Evolutionary conservation across 2,888 invertebrate genomes (phyloP), one percentile per base, ranked within the genome.

Genomic region (Clivina fossor): DNA sequence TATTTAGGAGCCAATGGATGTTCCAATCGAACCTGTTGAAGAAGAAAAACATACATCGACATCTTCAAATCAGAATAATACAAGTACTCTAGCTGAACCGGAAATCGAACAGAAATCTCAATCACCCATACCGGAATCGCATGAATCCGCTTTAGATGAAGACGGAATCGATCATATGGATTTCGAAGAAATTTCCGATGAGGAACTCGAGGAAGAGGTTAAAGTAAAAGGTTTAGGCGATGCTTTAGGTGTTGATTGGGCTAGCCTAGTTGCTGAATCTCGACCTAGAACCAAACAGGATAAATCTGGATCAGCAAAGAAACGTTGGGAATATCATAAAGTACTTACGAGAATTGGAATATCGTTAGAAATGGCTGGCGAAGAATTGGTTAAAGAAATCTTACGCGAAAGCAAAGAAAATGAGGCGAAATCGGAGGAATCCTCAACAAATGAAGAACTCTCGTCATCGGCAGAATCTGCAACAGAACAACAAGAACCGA

Each of bases 191-290:
- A 91, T 92, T 66, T 91, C 91, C 11, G 92, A 93, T 71, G 92
- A 91, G 47, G 93, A 93, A 72, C 74, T 92, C 26, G 92, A 93
- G 69, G 90, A 91, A 69, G 88, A 91, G 65, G 81, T 87, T 9
- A 83, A 80, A 66, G 78, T 80, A 61, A 83, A 78, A 73, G 85
- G 88, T 26, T 81, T 93, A 59, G 92, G 92, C 3, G 93, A 94
- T 73, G 92, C 92, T n/a, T 75, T 95, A 20, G 93, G 93, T n/a
- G 93, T 95, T 1, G 93, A 95, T 73, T 94, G 94, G 94, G 88
- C 91, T 8, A 91, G 91, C 69, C 77, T 95, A 38, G 87, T 91
- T 1, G 88, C 88, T 2, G 90, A 91, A 72, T 87, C 88, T 3
- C 80, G 82, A 26, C 78, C 79, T 1, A 76, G 80, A 33, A 64